Percentiles rank a stretch among this genome's conserved stretches.
Evolutionary conservation across 2,113 vertebrate genomes (phyloP).

Genomic region (Grus americana): DNA sequence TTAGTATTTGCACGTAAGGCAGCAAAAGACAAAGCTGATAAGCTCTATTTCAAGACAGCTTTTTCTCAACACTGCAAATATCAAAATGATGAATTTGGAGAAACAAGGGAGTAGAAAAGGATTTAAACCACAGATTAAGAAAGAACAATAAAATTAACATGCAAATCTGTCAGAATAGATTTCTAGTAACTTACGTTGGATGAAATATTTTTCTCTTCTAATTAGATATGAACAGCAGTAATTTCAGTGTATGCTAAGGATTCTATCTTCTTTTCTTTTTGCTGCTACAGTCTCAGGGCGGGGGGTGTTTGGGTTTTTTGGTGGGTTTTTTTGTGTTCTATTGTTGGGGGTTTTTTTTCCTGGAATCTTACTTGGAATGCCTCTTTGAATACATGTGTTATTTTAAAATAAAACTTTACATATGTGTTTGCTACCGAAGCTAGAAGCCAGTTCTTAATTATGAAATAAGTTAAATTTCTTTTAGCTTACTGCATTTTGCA

Average conservation of each 20-base stretch:
- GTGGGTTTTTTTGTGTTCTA: background rate
- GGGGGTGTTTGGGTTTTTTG: too few relatives aligned
- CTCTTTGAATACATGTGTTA: background rate
- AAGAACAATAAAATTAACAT: background rate
- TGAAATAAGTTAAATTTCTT: background rate
- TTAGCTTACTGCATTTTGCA: background rate
- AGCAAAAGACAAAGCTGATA: background rate
- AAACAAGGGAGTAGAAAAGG: rapidly evolving
- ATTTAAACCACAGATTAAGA: background rate
- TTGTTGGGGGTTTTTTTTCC: background rate
- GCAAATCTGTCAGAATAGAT: background rate
- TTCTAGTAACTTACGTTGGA: background rate
- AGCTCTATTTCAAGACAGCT: background rate
- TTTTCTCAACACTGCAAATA: background rate
- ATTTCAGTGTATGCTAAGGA: background rate
- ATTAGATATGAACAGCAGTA: background rate
- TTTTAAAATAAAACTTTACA: background rate
- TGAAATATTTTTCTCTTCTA: background rate
- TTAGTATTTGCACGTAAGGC: background rate
- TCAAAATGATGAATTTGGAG: background rate
- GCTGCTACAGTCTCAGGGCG: background rate
- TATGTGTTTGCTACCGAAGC: background rate
- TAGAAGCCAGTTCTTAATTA: background rate
- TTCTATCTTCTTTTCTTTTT: background rate
- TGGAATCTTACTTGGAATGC: background rate